Evolutionary conservation across 2,888 invertebrate genomes (phyloP).

Genomic region (Panopea generosa): DNA sequence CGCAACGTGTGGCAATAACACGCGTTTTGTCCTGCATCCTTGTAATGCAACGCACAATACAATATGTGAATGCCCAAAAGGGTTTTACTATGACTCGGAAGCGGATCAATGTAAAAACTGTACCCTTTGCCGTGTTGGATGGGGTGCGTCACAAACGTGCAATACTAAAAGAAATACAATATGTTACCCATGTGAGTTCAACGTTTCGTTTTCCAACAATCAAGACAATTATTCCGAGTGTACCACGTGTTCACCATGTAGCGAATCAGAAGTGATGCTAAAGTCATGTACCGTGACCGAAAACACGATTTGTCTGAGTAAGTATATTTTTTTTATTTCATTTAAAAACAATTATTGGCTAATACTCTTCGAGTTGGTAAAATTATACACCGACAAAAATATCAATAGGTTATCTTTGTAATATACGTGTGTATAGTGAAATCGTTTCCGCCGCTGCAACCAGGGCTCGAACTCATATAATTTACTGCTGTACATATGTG

Average conservation of each 20-base stretch:
- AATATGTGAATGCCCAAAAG: constrained; percentile 78
- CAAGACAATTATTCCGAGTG: constrained; percentile 75
- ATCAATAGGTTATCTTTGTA: too few species aligned
- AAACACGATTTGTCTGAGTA: constrained; percentile 82
- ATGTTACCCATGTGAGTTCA: constrained; percentile 76
- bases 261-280: constrained; percentile 72
- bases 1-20: constrained; percentile 72
- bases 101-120: constrained; percentile 74
- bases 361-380: too few species aligned
- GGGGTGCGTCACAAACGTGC: constrained; percentile 75
- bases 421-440: too few species aligned
- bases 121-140: constrained; percentile 76
- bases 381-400: too few species aligned
- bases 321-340: constrained; percentile 55
- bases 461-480: too few species aligned
- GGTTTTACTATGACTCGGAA: constrained; percentile 72
- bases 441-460: too few species aligned
- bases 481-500: too few species aligned
- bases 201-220: constrained; percentile 79
- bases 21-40: constrained; percentile 63
- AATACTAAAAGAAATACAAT: constrained; percentile 72
- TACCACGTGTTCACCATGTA: constrained; percentile 76
- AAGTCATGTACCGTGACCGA: constrained; percentile 78
- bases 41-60: constrained; percentile 82
- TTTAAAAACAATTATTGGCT: too few species aligned